Evolutionary conservation across 2,797 vertebrate genomes (phyloP).

Genomic region (Microctenopoma steveboyesi): DNA sequence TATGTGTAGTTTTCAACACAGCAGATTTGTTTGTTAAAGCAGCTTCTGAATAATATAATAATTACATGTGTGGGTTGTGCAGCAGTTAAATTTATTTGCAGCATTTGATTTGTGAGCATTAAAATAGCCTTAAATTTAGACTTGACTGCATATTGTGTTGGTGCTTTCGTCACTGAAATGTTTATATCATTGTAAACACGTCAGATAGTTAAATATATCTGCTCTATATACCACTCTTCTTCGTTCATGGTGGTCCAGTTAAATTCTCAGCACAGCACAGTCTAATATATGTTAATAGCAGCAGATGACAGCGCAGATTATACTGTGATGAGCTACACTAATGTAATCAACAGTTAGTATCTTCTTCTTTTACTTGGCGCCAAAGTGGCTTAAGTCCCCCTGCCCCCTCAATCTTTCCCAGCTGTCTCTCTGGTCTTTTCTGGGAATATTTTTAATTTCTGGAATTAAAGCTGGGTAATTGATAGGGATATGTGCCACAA

Average conservation of each 20-base stretch:
- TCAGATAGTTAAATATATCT: neutral
- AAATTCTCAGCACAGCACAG: neutral
- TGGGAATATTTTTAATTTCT: slow-evolving; percentile 62
- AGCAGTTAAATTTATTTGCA: no score
- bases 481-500: slow-evolving; percentile 44
- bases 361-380: slow-evolving; percentile 16
- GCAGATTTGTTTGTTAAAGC: no score
- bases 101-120: no score
- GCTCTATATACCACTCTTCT: neutral
- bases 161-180: neutral
- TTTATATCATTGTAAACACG: neutral
- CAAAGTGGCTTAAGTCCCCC: slow-evolving; percentile 6
- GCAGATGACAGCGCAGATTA: neutral
- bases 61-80: no score
- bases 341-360: slow-evolving; percentile 31
- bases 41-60: no score
- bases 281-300: neutral
- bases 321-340: neutral
- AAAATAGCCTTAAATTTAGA: no score
- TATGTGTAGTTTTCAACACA: no score
- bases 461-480: slow-evolving; percentile 58
- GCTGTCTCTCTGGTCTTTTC: slow-evolving; percentile 35
- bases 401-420: slow-evolving; percentile 1
- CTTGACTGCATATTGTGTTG: no score
- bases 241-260: neutral